Base-by-base conservation (phyloP, 2,113 vertebrate species). In the Bucco capensis region DNA sequence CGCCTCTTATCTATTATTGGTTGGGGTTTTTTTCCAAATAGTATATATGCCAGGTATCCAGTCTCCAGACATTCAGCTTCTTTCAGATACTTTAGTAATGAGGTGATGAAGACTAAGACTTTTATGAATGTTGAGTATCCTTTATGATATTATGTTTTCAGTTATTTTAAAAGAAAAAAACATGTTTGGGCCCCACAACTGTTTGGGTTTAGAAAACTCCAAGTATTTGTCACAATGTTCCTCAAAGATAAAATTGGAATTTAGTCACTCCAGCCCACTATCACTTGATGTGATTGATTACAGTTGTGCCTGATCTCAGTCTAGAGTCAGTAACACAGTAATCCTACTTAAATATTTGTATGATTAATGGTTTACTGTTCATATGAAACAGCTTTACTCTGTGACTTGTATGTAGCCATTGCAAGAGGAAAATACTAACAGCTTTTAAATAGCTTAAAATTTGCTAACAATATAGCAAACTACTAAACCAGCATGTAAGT, bases 381-480 rank as follows among this genome's bases (percentile, higher is more conserved):
- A 21, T 53, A 31, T 40, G 58, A 82, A 81, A 87, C 35, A 67
- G 73, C 60, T 91, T 85, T 85, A 65, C 37, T 18, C 71, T 56
- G 28, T 57, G 50, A 82, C 40, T 87, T 33, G 40, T 56, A 53
- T 1, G 0, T 25, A 82, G 83, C 40, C 49, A 69, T 82, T 85
- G 31, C 71, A 91, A 72, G 62, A 37, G 37, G 18, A 83, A 95
- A 73, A 69, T 37, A 77, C 44, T 37, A 86, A 80, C 25, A 86
- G 81, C 58, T 93, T 85, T 91, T 87, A 75, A 79, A 85, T 60
- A 61, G 46, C 54, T 90, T 89, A 76, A 75, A 69, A 88, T 86
- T 89, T 65, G 50, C 82, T 70, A 80, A 86, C 50, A 90, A 66
- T 50, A 61, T n/a, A 73, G 50, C 22, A 42, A 85, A 70, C 15